Evolutionary conservation across 2,113 vertebrate species (phyloP), one percentile per base, ranked within the genome.

Genomic region (Cairina moschata): DNA sequence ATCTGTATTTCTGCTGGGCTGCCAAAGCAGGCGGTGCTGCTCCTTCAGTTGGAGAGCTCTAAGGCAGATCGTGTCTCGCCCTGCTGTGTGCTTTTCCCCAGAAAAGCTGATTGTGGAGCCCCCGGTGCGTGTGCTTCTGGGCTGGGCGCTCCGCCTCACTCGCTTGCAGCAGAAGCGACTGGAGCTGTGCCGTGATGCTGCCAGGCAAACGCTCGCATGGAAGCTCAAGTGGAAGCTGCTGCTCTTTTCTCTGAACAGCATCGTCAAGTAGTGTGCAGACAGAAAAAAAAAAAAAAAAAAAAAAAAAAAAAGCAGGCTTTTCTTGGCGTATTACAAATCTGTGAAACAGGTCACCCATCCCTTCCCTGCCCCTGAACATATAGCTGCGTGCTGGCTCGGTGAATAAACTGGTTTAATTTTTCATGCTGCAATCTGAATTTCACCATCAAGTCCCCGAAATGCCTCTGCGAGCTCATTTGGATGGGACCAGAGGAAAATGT

Each of bases 401-500:
- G 46, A 72, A 32, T 58, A 29, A 75, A 34, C 7, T 52, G 22
- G 4, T 80, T n/a, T 83, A 3, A 48, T 71, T 93, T 93, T 78
- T 71, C 63, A 83, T 80, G 54, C n/a, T 80, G 50, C 42, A 25
- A n/a, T 23, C 59, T 80, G n/a, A 42, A 46, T 83, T 86, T 83
- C 26, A 42, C 63, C 59, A 7, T 58, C 0, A 0, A 82, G 12
- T 13, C 18, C 16, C 71, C 0, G 0, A 78, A 50, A 21, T 34
- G 25, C 46, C n/a, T 34, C n/a, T 62, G 28, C 28, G 38, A 75
- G 10, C 54, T 93, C 3, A 0, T 60, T 69, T 88, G 88, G 56
- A 76, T 46, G 78, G 67, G 76, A 81, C 85, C 50, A 17, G 54
- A 9, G 20, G 14, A 62, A 46, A 88, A 52, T 28, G 10, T 26